Conservation (phyloP, 2,888 invertebrate genomes). For the Ormyrus rosae region DNA sequence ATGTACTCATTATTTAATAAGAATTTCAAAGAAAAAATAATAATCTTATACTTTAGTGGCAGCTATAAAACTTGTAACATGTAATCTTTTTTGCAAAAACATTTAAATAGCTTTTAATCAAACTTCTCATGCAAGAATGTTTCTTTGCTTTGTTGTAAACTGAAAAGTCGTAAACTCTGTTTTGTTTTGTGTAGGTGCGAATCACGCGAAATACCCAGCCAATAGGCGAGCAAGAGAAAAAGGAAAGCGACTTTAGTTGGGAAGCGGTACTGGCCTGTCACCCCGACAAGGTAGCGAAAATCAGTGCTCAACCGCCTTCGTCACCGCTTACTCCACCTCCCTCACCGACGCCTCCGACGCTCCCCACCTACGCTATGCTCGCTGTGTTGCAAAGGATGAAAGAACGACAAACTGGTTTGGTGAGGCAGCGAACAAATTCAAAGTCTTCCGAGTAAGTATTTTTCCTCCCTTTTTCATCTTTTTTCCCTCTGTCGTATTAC, state of each 20-base stretch:
- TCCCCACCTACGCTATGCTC: conserved; percentile 85
- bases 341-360: conserved; percentile 68
- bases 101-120: background rate
- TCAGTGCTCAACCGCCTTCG: conserved; percentile 65
- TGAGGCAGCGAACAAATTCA: conserved; percentile 62
- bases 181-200: conserved; percentile 64
- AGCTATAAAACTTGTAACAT: background rate
- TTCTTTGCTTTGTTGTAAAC: conserved; percentile 3
- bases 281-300: conserved; percentile 75
- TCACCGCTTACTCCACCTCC: conserved; percentile 68
- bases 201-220: conserved; percentile 70
- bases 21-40: background rate
- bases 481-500: conserved; percentile 8
- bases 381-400: conserved; percentile 81
- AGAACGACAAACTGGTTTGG: conserved; percentile 75
- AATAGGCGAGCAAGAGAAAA: conserved; percentile 55
- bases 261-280: conserved; percentile 75
- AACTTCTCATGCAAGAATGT: conserved; percentile 15
- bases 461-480: conserved; percentile 27
- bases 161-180: no score
- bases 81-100: background rate
- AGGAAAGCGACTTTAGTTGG: conserved; percentile 74
- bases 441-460: conserved; percentile 69
- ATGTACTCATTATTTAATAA: conserved; percentile 42
- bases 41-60: background rate